A percentile compares a stretch with the other conserved stretches of the same genome.
These are phyloP conservation scores for Pseudochaenichthys georgianus DNA, from an alignment of 2,797 vertebrate species.

Conservation along the genomic window DNA sequence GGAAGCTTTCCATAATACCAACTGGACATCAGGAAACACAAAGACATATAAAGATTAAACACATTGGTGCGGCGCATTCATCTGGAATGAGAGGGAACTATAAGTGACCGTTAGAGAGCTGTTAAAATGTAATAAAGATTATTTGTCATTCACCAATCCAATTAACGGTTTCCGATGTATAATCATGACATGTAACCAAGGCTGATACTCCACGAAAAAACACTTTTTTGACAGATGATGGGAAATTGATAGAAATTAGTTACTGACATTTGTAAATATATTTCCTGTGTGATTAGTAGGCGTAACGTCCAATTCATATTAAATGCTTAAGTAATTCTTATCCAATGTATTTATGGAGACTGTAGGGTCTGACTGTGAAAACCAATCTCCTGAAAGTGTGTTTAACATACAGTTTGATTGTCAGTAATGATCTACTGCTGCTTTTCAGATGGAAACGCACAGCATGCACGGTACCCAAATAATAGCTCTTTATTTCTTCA, in stretches of 20 bases:
- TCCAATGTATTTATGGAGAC: constrained; percentile 31
- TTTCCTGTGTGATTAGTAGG: constrained; percentile 31
- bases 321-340: constrained; percentile 43
- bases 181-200: constrained; percentile 46
- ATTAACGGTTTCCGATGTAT: constrained; percentile 36
- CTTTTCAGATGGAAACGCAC: constrained; percentile 36
- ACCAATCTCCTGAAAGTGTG: constrained; percentile 47
- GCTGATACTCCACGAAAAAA: constrained; percentile 41
- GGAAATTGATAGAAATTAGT: constrained; percentile 39
- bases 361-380: constrained; percentile 44
- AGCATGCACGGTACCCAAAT: constrained; percentile 11
- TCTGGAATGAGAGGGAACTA: constrained; percentile 14
- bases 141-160: constrained; percentile 39
- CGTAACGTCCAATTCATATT: constrained; percentile 14
- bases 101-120: constrained; percentile 5
- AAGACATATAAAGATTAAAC: no score
- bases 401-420: constrained; percentile 48
- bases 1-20: no score
- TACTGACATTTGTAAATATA: constrained; percentile 30
- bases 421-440: constrained; percentile 46
- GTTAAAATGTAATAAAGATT: constrained; percentile 21
- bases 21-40: no score
- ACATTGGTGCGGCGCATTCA: background rate
- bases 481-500: constrained; percentile 24
- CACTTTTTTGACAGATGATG: constrained; percentile 28